Base-by-base conservation (phyloP, 2,113 vertebrate species). In the Orientallactaga bullata region DNA sequence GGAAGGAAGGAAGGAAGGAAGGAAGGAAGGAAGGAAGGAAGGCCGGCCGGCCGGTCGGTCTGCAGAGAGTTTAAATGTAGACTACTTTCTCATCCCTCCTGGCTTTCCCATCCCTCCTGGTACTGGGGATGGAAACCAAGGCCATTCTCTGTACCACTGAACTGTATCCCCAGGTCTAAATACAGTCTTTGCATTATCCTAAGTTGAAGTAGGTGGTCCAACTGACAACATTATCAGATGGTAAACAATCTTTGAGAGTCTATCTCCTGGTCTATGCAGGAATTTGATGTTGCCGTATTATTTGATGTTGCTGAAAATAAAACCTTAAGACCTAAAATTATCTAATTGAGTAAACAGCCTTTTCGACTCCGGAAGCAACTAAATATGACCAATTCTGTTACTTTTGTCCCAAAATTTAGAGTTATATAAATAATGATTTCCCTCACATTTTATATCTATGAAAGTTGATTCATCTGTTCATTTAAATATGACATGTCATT, bases 131-230 rank as follows among this genome's bases (percentile, higher is more conserved):
- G 9, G 10, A 87, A 74, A 21, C 21, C 58, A 58, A 7, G 55
- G 20, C 77, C 58, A 63, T 32, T 8, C 28, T 24, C 55, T 81
- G 58, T 20, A 28, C 58, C n/a, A 73, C 26, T 58, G 66, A 92
- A 26, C 28, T 39, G 24, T 66, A 65, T 51, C 55, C 16, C 55
- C 23, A 51, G 65, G 8, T 16, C 76, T 86, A 95, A 91, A 80
- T 55, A 51, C 60, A 73, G 77, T 91, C 37, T 91, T 93, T 93
- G n/a, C 55, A 90, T 88, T 79, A 85, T 94, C 58, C 1, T 84
- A 87, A 87, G 21, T 81, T 94, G 87, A 94, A 94, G 93, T 93
- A 94, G 72, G 76, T 83, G 37, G 69, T 78, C 83, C 79, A 95
- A 30, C 12, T 82, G 94, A 94, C 68, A 94, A 35, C 91, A 95